phyloP scores from a whole-genome alignment of 2,113 vertebrate species.

The Nycticryphes semicollaris region DNA sequence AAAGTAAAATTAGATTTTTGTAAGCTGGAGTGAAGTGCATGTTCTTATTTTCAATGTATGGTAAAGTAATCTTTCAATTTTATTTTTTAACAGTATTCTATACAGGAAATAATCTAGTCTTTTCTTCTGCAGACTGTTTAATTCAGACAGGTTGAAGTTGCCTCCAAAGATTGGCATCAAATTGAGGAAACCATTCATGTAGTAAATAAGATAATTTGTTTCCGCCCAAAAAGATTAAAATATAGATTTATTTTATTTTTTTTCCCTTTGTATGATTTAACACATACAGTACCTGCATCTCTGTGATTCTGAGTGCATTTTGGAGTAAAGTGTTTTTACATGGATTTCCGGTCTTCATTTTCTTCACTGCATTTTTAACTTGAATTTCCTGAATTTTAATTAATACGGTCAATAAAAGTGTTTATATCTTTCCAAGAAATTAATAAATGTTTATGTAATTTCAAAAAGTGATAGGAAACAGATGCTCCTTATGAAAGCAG shows the following conservation, averaged over 20 bases:
- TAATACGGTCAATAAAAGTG: not conserved
- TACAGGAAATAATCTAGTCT: conserved; percentile 81
- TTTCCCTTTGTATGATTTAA: conserved; percentile 64
- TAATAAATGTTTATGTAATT: not conserved
- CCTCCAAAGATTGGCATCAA: conserved; percentile 85
- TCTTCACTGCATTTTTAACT: not conserved
- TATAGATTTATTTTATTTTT: conserved; percentile 72
- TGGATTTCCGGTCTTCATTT: not conserved
- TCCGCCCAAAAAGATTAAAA: conserved; percentile 78
- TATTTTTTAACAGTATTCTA: conserved; percentile 61
- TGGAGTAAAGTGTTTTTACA: not conserved
- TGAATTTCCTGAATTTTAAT: not conserved
- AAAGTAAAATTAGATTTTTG: conserved; percentile 75
- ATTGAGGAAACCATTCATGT: conserved; percentile 89
- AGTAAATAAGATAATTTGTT: conserved; percentile 89
- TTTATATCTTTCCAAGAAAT: not conserved
- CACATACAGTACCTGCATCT: conserved; percentile 56
- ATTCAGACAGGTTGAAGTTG: conserved; percentile 81
- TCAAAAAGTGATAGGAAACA: not conserved
- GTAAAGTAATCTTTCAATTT: conserved; percentile 61
- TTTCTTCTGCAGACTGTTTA: conserved; percentile 77
- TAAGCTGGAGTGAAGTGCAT: conserved; percentile 54
- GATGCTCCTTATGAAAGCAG: not conserved
- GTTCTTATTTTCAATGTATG: conserved; percentile 70
- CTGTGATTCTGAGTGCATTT: conserved; percentile 40